Conservation (phyloP, 2,888 invertebrate species). For the Yponomeuta evonymella region DNA sequence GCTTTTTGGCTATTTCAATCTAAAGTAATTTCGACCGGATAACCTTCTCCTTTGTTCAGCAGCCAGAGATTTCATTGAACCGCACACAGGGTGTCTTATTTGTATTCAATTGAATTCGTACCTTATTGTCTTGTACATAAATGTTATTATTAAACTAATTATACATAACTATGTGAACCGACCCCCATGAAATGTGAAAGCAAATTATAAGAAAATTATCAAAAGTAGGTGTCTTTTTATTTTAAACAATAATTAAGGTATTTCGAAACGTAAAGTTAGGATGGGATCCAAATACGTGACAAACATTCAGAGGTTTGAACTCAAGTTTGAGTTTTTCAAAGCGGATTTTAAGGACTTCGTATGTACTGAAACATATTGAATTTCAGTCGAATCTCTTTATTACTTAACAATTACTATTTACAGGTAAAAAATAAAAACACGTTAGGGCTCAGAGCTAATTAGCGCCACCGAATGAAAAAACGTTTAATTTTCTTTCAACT, state of each 20-base stretch:
- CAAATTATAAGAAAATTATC: conserved; percentile 12
- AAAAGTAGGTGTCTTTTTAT: not conserved
- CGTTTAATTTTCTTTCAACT: no score
- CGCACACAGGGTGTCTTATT: conserved; percentile 51
- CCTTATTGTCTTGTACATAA: conserved; percentile 58
- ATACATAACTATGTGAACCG: conserved; percentile 2
- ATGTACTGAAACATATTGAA: not conserved
- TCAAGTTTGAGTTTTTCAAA: no score
- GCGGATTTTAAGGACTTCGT: no score
- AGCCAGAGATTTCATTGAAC: conserved; percentile 13
- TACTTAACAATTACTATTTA: conserved; percentile 2
- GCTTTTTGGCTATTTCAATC: no score
- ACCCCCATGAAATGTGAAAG: conserved; percentile 52
- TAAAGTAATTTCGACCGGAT: no score
- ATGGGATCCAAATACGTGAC: no score
- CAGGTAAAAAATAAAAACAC: not conserved
- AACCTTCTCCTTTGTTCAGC: no score
- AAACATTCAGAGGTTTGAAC: no score
- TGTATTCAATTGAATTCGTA: conserved; percentile 56
- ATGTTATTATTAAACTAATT: conserved; percentile 36
- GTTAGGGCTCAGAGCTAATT: not conserved
- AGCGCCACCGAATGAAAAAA: not conserved
- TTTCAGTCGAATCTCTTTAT: not conserved
- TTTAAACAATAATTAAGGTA: not conserved
- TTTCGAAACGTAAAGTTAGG: not conserved